A percentile compares a stretch with the other conserved stretches of the same genome.
Conservation (phyloP, 2,113 vertebrate species). For the Nyctereutes procyonoides region DNA sequence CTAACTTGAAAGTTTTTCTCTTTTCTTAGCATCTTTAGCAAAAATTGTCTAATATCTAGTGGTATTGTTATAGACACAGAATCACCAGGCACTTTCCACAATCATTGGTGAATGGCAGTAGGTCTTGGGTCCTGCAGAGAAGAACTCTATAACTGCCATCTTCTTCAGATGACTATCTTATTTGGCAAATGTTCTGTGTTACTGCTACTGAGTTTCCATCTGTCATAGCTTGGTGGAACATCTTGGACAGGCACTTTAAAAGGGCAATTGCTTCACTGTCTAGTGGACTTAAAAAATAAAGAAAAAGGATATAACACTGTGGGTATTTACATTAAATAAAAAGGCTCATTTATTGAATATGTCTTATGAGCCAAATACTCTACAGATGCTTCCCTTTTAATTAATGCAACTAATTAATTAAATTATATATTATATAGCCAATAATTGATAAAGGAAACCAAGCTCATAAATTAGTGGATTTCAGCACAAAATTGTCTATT, state of each 20-base stretch:
- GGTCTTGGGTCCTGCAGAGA: conserved; percentile 60
- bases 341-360: not conserved
- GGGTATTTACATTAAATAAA: conserved; percentile 58
- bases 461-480: not conserved
- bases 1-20: not conserved
- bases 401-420: too few species aligned
- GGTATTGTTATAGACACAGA: conserved; percentile 20
- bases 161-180: conserved; percentile 55
- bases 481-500: not conserved
- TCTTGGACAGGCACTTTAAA: conserved; percentile 48
- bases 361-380: not conserved
- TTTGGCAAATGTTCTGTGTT: conserved; percentile 67
- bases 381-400: conserved; percentile 39
- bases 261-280: conserved; percentile 37
- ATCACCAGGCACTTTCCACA: not conserved
- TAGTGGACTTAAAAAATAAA: conserved; percentile 43
- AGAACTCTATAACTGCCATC: conserved; percentile 54
- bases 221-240: conserved; percentile 57
- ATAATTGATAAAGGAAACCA: not conserved
- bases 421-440: too few species aligned
- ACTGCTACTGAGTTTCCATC: conserved; percentile 68
- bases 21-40: not conserved
- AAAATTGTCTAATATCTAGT: not conserved
- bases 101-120: conserved; percentile 6
- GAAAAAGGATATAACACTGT: conserved; percentile 3